These are phyloP conservation scores for Acanthosepion esculentum DNA, from an alignment of 2,888 invertebrate genomes.

Conservation along the genomic window DNA sequence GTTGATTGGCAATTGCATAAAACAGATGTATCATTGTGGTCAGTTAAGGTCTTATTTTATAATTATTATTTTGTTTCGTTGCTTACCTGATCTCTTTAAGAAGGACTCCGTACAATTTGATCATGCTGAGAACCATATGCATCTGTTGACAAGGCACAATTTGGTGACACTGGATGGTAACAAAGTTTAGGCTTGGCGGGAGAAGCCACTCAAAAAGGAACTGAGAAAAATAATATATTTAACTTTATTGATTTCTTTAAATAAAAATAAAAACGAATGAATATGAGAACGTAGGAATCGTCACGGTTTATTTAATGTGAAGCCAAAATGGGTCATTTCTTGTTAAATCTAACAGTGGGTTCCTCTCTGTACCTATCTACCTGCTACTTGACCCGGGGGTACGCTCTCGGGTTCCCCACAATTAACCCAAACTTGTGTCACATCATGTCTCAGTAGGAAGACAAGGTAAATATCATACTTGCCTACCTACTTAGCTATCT, in stretches of 20 bases:
- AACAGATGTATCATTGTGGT: too few relatives aligned
- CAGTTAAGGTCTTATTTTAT: too few relatives aligned
- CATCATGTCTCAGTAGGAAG: too few relatives aligned
- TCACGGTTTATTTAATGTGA: neutral
- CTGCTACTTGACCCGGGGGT: too few relatives aligned
- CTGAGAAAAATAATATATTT: constrained; percentile 57
- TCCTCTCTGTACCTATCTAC: too few relatives aligned
- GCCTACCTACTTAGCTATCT: too few relatives aligned
- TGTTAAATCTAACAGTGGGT: too few relatives aligned
- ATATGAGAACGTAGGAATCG: neutral
- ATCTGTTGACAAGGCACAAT: constrained; percentile 70
- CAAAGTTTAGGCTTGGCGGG: constrained; percentile 71
- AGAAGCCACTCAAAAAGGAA: constrained; percentile 74
- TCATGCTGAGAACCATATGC: constrained; percentile 72
- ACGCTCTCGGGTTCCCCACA: too few relatives aligned
- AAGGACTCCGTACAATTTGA: constrained; percentile 72
- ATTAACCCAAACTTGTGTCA: too few relatives aligned
- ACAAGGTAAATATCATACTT: too few relatives aligned
- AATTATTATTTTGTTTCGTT: too few relatives aligned
- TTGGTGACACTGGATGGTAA: constrained; percentile 70
- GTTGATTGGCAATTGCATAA: too few relatives aligned
- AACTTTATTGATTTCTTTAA: neutral
- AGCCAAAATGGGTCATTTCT: neutral
- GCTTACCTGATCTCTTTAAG: constrained; percentile 72
- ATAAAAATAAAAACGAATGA: neutral